Percentiles rank a stretch among this genome's conserved stretches.
These are phyloP conservation scores for Dryobates pubescens DNA, from an alignment of 2,797 vertebrate species.

Conservation along the genomic window DNA sequence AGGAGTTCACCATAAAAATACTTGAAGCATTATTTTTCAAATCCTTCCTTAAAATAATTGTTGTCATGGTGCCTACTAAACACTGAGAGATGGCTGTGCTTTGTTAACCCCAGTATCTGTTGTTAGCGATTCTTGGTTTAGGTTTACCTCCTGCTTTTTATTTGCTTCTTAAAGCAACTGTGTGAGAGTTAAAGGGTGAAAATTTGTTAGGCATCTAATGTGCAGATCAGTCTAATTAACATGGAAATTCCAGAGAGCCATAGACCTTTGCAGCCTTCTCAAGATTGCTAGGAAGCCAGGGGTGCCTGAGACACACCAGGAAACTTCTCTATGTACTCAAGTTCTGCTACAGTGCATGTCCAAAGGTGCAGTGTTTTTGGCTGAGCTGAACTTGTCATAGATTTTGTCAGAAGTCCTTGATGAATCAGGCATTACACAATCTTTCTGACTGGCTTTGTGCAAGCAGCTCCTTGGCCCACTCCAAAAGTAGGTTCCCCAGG, in stretches of 20 bases:
- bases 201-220: background rate
- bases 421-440: conserved; percentile 54
- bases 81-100: background rate
- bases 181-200: background rate
- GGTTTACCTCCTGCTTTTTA: background rate
- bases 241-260: background rate
- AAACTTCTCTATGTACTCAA: background rate
- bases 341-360: background rate
- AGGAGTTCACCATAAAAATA: conserved; percentile 35
- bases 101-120: background rate
- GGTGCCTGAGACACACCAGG: background rate
- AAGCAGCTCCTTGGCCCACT: background rate
- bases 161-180: background rate
- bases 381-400: conserved; percentile 35
- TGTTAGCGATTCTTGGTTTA: background rate
- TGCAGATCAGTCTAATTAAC: background rate
- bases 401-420: conserved; percentile 52
- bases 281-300: background rate
- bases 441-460: conserved; percentile 23
- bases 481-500: background rate
- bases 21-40: conserved; percentile 38
- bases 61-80: conserved; percentile 37
- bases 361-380: conserved; percentile 24
- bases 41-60: conserved; percentile 27
- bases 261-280: background rate